A percentile compares a stretch with the other conserved stretches of the same genome.
These are phyloP conservation scores for Lathamus discolor DNA, from an alignment of 2,113 vertebrate species.

Conservation along the genomic window DNA sequence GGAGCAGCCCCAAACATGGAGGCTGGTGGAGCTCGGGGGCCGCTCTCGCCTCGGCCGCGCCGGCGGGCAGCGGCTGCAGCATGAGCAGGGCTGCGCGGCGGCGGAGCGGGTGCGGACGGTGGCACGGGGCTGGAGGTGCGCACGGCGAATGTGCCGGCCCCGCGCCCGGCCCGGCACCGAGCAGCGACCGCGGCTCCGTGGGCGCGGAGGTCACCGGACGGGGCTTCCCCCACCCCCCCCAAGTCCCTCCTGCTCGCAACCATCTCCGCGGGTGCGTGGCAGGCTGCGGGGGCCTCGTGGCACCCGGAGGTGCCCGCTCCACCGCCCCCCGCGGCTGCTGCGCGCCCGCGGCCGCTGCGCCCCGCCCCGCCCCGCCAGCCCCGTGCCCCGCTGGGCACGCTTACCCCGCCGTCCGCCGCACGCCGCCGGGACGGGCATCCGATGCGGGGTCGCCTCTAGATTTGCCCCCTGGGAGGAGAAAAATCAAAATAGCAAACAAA, in stretches of 20 bases:
- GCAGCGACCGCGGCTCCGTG: background rate
- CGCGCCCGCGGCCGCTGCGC: slow-evolving; percentile 40
- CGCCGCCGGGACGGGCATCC: slow-evolving; percentile 70
- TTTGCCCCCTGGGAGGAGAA: slow-evolving; percentile 62
- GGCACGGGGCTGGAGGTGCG: background rate
- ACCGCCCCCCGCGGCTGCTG: background rate
- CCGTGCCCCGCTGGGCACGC: slow-evolving; percentile 55
- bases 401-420: slow-evolving; percentile 72
- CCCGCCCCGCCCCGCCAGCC: slow-evolving; percentile 28
- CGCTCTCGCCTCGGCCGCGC: background rate
- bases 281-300: background rate
- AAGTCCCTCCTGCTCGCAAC: background rate
- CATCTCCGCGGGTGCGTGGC: background rate
- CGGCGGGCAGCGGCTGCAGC: background rate
- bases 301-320: too few relatives aligned
- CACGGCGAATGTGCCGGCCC: background rate
- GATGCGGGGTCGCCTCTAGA: slow-evolving; percentile 43
- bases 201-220: background rate
- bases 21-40: background rate
- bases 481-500: background rate
- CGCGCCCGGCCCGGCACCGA: background rate
- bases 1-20: background rate
- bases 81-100: background rate
- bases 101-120: background rate
- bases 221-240: background rate